Conservation (phyloP, 2,113 vertebrate species). For the Dinomys branickii region DNA sequence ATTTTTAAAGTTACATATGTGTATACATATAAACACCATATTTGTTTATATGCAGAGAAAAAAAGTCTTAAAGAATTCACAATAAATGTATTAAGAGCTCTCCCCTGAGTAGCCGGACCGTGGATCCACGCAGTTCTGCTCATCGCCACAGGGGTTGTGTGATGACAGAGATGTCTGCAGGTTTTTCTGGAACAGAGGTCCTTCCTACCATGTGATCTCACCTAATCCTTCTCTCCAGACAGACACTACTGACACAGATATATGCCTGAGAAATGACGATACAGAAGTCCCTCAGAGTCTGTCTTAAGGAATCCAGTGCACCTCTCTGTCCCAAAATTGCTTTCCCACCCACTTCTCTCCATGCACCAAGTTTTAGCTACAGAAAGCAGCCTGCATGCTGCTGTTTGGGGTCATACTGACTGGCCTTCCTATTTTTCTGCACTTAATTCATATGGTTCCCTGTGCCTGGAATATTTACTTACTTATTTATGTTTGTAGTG, state of each 20-base stretch:
- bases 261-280: background rate
- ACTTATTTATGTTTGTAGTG: background rate
- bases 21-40: conserved; percentile 14
- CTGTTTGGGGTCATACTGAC: background rate
- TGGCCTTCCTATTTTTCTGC: background rate
- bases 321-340: background rate
- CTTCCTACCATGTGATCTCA: background rate
- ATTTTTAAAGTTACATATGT: conserved; percentile 56
- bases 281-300: background rate
- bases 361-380: background rate
- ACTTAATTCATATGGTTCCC: background rate
- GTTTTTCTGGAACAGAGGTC: background rate
- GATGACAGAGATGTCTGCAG: no score
- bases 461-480: conserved; percentile 28
- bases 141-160: background rate
- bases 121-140: background rate
- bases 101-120: background rate
- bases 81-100: conserved; percentile 5
- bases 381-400: background rate
- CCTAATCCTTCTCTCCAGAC: background rate
- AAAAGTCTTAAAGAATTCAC: conserved; percentile 44
- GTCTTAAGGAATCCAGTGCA: background rate
- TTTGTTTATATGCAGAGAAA: conserved; percentile 54
- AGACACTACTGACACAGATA: background rate
- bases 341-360: background rate